Percentiles rank a stretch among this genome's conserved stretches.
Evolutionary conservation across 2,888 invertebrate species (phyloP).

Genomic region (Sarcophaga rosellei): DNA sequence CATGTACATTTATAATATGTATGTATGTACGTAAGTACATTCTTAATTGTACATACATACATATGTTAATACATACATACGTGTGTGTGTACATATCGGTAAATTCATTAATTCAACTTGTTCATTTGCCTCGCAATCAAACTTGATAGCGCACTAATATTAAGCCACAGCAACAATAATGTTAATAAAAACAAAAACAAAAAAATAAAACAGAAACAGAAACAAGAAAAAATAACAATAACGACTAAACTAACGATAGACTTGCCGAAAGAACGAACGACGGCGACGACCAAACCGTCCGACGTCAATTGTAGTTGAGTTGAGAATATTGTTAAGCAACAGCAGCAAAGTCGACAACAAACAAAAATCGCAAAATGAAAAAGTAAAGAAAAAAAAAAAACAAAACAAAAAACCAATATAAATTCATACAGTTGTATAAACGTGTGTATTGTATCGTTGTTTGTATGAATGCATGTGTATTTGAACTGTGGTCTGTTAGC

Average conservation of each 20-base stretch:
- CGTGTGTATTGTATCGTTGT: background rate
- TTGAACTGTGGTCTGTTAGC: conserved; percentile 56
- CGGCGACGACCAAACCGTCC: background rate
- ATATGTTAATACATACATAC: background rate
- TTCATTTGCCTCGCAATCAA: conserved; percentile 58
- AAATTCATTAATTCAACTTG: conserved; percentile 19
- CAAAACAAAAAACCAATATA: conserved; percentile 2
- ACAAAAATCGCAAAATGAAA: conserved; percentile 21
- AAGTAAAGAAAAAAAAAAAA: background rate
- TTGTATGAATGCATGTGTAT: conserved; percentile 31
- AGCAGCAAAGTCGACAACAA: conserved; percentile 23
- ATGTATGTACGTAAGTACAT: background rate
- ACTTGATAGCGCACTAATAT: conserved; percentile 54
- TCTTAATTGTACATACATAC: background rate
- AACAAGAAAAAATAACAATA: background rate
- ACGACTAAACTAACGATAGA: background rate
- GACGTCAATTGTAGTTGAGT: conserved; percentile 28
- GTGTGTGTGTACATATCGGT: no score
- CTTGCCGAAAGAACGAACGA: background rate
- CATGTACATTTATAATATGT: no score
- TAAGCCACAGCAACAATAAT: conserved; percentile 6
- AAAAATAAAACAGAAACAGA: no score
- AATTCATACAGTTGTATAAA: background rate
- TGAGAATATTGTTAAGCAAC: conserved; percentile 6
- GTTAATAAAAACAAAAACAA: no score